Conservation (phyloP, 2,888 invertebrate species). For the Erynnis tages region DNA sequence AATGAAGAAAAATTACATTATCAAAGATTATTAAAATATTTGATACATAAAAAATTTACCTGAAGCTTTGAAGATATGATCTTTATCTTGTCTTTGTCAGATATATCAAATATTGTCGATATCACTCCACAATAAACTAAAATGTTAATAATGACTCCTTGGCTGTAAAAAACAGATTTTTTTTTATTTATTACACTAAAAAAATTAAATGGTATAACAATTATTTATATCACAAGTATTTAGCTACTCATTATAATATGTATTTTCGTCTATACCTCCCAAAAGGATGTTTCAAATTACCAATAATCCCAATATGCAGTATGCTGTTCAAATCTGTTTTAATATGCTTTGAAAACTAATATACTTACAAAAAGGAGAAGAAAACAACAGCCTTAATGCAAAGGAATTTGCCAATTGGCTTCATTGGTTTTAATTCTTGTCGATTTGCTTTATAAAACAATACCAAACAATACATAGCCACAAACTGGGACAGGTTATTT, state of each 20-base stretch:
- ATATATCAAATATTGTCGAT: conserved; percentile 86
- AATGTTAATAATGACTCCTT: conserved; percentile 94
- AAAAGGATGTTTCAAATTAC: neutral
- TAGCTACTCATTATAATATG: no score
- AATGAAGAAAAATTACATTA: neutral
- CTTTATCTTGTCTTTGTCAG: conserved; percentile 84
- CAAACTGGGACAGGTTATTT: conserved; percentile 96
- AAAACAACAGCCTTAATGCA: conserved; percentile 99
- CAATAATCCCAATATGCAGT: no score
- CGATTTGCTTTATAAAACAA: conserved; percentile 95
- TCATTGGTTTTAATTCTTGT: conserved; percentile 94
- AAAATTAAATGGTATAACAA: conserved; percentile 45
- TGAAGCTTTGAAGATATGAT: conserved; percentile 91
- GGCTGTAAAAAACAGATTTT: conserved; percentile 82
- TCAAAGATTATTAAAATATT: neutral
- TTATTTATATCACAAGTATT: neutral
- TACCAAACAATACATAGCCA: conserved; percentile 97
- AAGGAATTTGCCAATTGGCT: conserved; percentile 96
- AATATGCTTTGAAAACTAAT: neutral
- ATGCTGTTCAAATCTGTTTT: no score
- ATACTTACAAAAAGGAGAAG: conserved; percentile 97
- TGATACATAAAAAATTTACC: conserved; percentile 64
- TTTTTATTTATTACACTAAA: no score
- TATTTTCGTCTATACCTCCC: no score
- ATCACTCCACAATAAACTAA: conserved; percentile 92